phyloP scores from a whole-genome alignment of 2,888 invertebrate genomes.

The Sarcophaga variegata region DNA sequence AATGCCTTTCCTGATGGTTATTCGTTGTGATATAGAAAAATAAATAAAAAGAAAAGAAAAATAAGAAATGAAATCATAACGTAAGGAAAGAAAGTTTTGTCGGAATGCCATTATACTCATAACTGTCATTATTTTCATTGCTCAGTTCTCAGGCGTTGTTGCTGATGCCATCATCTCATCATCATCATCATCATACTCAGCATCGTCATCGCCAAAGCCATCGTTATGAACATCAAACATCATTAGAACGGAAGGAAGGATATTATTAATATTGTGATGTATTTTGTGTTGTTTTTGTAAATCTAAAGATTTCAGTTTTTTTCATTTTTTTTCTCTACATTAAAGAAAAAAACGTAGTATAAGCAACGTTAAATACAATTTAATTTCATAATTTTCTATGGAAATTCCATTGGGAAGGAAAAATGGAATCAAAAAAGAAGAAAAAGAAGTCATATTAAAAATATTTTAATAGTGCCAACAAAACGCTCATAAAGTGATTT shows the following conservation, averaged over 20 bases:
- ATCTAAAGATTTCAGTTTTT: not conserved
- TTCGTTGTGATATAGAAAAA: conserved; percentile 23
- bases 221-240: conserved; percentile 36
- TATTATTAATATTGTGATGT: conserved; percentile 51
- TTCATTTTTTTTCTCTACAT: too few species aligned
- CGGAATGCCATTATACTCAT: conserved; percentile 42
- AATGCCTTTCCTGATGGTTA: conserved; percentile 8
- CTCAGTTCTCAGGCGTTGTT: not conserved
- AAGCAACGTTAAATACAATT: too few species aligned
- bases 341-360: too few species aligned
- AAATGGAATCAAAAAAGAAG: too few species aligned
- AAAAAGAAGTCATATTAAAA: too few species aligned
- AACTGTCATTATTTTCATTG: conserved; percentile 42
- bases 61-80: not conserved
- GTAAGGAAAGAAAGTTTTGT: not conserved
- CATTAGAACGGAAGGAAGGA: conserved; percentile 50
- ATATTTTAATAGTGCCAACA: too few species aligned
- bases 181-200: not conserved
- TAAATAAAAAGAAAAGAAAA: not conserved
- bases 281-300: conserved; percentile 1
- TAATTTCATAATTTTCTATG: too few species aligned
- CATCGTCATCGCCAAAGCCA: conserved; percentile 7
- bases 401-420: too few species aligned
- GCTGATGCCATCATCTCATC: not conserved
- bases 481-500: too few species aligned